Evolutionary conservation across 2,113 vertebrate genomes (phyloP), one percentile per base, ranked within the genome.

Genomic region (Prunella himalayana): DNA sequence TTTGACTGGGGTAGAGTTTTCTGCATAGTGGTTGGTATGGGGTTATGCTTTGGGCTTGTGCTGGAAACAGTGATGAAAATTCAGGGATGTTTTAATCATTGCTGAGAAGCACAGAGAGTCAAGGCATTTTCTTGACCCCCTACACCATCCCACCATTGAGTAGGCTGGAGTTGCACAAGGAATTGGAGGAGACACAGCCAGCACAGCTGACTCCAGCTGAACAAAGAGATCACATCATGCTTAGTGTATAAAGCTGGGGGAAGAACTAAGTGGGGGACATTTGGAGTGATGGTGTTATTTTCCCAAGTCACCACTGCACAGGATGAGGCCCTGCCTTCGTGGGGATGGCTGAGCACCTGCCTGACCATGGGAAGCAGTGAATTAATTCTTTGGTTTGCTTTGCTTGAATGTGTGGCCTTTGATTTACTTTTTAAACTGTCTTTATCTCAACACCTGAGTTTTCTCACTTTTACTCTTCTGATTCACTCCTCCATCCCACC

Each of bases 111-210:
- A 45, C 1, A 24, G 7, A 65, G 12, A 21, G 53, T 59, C 33
- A 45, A 51, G 18, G 19, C 9, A 3, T 75, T 66, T 66, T 59
- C 51, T 45, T n/a, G n/a, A 7, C 37, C 24, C 10, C 33, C 28
- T 50, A 28, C 4, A 7, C 19, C 33, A 73, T 24, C 50, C 18
- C 68, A 57, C 28, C 12, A 65, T 4, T 0, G 0, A 39, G 33
- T 14, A 66, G 37, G 4, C 5, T 39, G 15, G 15, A 4, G 3
- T 5, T 23, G 19, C 22, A 59, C 27, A 59, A 50, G 37, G 31
- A 76, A 31, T 0, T 59, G 44, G 51, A 53, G 28, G 33, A 37
- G 27, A n/a, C 16, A 17, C 15, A 82, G 20, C 33, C 39, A 35
- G 24, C 53, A n/a, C 23, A 82, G 24, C 11, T 45, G 33, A 39